Conservation (phyloP, 2,888 invertebrate species). For the Sphaerophoria rueppellii region DNA sequence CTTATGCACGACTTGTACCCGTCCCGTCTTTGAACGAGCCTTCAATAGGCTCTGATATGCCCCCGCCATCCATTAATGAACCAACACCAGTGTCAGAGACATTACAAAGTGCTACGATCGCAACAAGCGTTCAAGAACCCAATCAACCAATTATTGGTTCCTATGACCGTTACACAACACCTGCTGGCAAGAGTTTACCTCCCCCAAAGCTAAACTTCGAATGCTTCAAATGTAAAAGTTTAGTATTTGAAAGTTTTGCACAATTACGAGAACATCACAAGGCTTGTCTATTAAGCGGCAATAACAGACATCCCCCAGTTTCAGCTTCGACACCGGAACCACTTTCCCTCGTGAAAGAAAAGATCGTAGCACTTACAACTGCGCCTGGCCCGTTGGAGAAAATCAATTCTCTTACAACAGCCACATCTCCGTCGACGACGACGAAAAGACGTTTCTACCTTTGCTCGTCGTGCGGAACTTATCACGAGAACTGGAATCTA, state of each 20-base stretch:
- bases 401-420: conserved; percentile 3
- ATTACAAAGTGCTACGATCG: too few relatives aligned
- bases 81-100: too few relatives aligned
- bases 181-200: conserved; percentile 29
- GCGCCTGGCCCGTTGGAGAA: conserved; percentile 9
- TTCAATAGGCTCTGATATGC: too few relatives aligned
- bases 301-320: conserved; percentile 12
- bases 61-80: too few relatives aligned
- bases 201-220: conserved; percentile 81
- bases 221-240: conserved; percentile 89
- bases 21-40: neutral
- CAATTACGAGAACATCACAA: conserved; percentile 88
- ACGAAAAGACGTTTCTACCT: conserved; percentile 86
- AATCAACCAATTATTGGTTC: conserved; percentile 5
- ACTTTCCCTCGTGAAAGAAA: neutral
- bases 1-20: neutral
- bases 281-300: conserved; percentile 79
- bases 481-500: conserved; percentile 93
- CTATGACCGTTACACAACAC: conserved; percentile 27
- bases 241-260: conserved; percentile 86
- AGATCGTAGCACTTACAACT: neutral
- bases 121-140: neutral
- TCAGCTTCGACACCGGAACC: conserved; percentile 1
- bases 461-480: conserved; percentile 91
- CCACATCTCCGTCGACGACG: conserved; percentile 1